phyloP scores from a whole-genome alignment of 1,140 invertebrate genomes.

The Drosophila santomea region DNA sequence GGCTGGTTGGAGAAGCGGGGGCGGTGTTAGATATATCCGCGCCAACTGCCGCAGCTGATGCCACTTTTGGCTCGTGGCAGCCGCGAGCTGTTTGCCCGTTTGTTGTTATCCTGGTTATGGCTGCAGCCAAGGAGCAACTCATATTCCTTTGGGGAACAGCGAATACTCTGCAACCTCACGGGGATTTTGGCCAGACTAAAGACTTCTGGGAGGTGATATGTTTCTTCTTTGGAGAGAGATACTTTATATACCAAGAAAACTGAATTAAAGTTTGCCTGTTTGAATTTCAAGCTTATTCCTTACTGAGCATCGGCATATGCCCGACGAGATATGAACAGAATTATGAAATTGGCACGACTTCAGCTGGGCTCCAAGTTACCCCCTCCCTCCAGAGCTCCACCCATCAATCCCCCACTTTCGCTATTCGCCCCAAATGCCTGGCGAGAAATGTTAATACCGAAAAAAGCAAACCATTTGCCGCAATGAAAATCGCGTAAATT shows the following conservation, averaged over 20 bases:
- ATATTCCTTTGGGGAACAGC: conserved; percentile 9
- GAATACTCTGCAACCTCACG: conserved; percentile 35
- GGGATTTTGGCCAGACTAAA: conserved; percentile 23
- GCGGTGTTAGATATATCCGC: conserved; percentile 63
- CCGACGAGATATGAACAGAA: conserved; percentile 13
- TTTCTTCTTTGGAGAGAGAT: too few relatives aligned
- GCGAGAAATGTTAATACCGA: conserved; percentile 78
- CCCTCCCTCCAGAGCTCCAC: neutral
- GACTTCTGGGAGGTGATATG: neutral
- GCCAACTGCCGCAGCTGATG: conserved; percentile 81
- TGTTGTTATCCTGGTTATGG: conserved; percentile 61
- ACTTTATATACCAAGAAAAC: too few relatives aligned
- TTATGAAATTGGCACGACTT: conserved; percentile 74
- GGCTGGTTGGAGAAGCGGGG: neutral
- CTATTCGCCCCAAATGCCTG: conserved; percentile 20
- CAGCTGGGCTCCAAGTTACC: conserved; percentile 26
- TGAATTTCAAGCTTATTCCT: too few relatives aligned
- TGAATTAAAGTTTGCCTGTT: too few relatives aligned
- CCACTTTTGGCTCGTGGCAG: conserved; percentile 79
- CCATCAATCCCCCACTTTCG: neutral
- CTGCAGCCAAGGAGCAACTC: conserved; percentile 32
- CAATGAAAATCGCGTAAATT: conserved; percentile 82
- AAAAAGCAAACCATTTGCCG: conserved; percentile 81
- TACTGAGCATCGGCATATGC: conserved; percentile 9
- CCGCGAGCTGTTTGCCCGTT: conserved; percentile 69